Base-by-base conservation (phyloP, 1,140 invertebrate species). In the Drosophila kepulauana region DNA sequence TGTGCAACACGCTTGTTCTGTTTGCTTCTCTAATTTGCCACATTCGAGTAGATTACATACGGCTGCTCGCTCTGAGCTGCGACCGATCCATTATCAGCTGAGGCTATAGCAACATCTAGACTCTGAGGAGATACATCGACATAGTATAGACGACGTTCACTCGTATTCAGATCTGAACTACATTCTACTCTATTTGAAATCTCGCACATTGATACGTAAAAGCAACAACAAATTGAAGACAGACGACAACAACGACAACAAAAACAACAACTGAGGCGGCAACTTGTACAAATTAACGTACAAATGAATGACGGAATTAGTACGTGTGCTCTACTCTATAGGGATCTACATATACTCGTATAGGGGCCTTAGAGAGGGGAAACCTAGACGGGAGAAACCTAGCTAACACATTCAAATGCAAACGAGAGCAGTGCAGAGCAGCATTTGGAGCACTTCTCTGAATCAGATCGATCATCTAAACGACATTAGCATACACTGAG, bases 271-370 rank as follows among this genome's bases (percentile, higher is more conserved):
- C 71, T 11, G 35, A 0, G 33, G 20, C 67, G 56, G 54, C 79
- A 82, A 87, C 58, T 89, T 87, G 79, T 75, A 85, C 85, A 88
- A 88, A 88, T 88, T 88, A 88, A 88, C 85, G 85, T 88, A 79
- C 71, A 88, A 89, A 88, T 88, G 84, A 87, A 88, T 88, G 84
- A 88, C 80, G 84, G 84, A 87, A 87, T 87, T 80, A 88, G 84
- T 87, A 88, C 76, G 67, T 75, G 69, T 84, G 74, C 69, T 71
- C 64, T 77, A 54, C 69, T 68, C 64, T 77, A 58, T 61, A 28
- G 30, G 48, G 33, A 57, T 57, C 13, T 13, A 54, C 10, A 28
- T 67, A 25, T 86, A n/a, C n/a, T n/a, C n/a, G n/a, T n/a, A 59
- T 62, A 56, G 65, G 48, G 49, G n/a, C 5, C 15, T 48, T 3